phyloP scores from a whole-genome alignment of 2,113 vertebrate species.

The Eurystomus gularis region DNA sequence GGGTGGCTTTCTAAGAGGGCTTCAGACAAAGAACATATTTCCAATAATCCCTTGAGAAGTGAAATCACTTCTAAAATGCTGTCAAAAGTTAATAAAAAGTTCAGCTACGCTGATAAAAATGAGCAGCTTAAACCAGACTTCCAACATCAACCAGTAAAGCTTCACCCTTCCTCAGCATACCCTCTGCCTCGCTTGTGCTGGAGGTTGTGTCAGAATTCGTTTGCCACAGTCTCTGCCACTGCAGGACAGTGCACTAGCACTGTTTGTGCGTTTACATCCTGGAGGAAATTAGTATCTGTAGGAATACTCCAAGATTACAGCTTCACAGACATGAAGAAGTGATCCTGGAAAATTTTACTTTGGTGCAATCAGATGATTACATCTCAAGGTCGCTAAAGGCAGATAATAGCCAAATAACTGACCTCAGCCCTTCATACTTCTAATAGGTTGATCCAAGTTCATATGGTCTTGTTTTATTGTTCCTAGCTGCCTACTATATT shows the following conservation, averaged over 20 bases:
- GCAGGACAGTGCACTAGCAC: neutral
- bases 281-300: neutral
- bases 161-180: neutral
- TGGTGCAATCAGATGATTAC: neutral
- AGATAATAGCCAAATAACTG: neutral
- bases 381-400: neutral
- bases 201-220: neutral
- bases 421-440: neutral
- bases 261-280: neutral
- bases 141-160: neutral
- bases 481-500: slow-evolving; percentile 28
- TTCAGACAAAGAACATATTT: slow-evolving; percentile 6
- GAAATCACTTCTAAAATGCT: neutral
- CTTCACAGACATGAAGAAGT: neutral
- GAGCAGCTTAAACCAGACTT: neutral
- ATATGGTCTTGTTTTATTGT: slow-evolving; percentile 54
- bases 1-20: neutral
- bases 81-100: slow-evolving; percentile 25
- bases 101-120: neutral
- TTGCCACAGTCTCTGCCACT: neutral
- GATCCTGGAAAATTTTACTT: neutral
- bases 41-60: neutral
- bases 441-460: neutral
- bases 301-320: neutral
- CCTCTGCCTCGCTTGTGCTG: neutral